Conservation (phyloP, 2,888 invertebrate species). For the Agrotis puta region DNA sequence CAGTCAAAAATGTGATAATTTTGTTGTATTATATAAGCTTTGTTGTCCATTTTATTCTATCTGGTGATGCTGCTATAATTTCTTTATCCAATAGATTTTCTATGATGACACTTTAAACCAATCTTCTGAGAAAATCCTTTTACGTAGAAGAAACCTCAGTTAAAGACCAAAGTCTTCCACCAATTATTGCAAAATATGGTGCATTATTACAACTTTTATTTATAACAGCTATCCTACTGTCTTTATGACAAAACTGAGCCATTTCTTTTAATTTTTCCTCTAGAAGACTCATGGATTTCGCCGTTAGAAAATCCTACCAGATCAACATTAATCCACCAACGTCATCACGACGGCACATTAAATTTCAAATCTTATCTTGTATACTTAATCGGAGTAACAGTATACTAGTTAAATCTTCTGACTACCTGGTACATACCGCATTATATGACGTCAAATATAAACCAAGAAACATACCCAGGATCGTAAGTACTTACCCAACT, state of each 20-base stretch:
- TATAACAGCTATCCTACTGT: background rate
- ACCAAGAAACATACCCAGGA: background rate
- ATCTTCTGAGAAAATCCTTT: background rate
- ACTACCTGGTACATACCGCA: background rate
- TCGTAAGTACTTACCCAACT: background rate
- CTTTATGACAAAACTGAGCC: background rate
- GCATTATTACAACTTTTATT: background rate
- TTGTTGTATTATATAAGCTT: constrained; percentile 5
- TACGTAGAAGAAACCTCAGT: background rate
- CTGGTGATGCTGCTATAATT: background rate
- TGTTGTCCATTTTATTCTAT: constrained; percentile 20
- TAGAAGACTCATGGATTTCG: background rate
- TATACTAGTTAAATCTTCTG: background rate
- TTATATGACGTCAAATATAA: constrained; percentile 34
- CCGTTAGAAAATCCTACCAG: background rate
- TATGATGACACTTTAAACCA: background rate
- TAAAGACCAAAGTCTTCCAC: background rate
- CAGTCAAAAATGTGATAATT: constrained; percentile 28
- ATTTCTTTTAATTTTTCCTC: background rate
- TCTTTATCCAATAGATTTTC: background rate
- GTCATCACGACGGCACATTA: constrained; percentile 18
- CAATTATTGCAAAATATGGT: constrained; percentile 1
- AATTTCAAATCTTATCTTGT: background rate
- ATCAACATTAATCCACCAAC: background rate
- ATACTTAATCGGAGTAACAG: constrained; percentile 2